These are phyloP conservation scores for Microcebus murinus DNA, from an alignment of 2,113 vertebrate species.

Conservation along the genomic window DNA sequence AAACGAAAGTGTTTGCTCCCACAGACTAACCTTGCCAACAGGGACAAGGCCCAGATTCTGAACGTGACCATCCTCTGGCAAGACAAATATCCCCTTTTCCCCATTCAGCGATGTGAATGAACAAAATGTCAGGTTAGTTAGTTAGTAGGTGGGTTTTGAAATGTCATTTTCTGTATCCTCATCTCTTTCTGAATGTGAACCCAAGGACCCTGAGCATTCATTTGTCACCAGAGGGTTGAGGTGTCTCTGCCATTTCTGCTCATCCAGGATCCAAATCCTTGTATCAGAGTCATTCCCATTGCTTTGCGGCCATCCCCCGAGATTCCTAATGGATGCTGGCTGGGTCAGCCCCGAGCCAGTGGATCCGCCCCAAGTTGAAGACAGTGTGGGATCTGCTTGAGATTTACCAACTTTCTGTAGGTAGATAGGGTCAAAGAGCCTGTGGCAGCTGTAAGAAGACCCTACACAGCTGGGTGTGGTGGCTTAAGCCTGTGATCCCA, in stretches of 20 bases:
- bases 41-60: not conserved
- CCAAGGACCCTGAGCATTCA: not conserved
- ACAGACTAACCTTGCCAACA: not conserved
- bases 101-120: not conserved
- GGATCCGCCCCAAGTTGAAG: not conserved
- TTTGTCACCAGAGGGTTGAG: not conserved
- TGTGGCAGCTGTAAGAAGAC: not conserved
- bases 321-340: not conserved
- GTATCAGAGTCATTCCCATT: not conserved
- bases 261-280: not conserved
- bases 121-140: conserved; percentile 21
- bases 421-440: not conserved
- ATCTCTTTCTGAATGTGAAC: conserved; percentile 15
- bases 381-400: not conserved
- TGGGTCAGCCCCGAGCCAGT: not conserved
- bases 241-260: conserved; percentile 32
- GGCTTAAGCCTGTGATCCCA: too few species aligned
- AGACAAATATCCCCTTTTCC: not conserved
- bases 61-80: not conserved
- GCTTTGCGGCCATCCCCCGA: not conserved
- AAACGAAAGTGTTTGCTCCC: not conserved
- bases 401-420: not conserved
- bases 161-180: not conserved
- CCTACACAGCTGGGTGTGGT: not conserved
- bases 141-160: conserved; percentile 58